Evolutionary conservation across 35 echinoderm and acorn worm genomes (phyloP), one percentile per base, ranked within the genome.

Genomic region (Heliocidaris tuberculata): DNA sequence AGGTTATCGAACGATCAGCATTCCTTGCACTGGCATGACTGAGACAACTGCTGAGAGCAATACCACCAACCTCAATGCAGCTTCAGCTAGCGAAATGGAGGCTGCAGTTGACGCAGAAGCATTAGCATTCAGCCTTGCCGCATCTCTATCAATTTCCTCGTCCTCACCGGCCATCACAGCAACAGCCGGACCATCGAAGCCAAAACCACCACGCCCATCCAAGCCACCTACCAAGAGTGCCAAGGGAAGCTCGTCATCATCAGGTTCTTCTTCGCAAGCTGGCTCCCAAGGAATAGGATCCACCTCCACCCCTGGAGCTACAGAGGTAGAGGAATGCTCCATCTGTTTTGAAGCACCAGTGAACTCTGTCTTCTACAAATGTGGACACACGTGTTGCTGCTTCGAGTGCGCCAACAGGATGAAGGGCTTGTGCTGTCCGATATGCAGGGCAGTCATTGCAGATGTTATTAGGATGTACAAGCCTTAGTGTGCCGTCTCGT

Each of bases 301-400:
- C 5, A 15, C 87, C 15, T 29, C 70, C 10, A 16, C 87, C 17
- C 15, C 29, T 0, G 91, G 16, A 49, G 48, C 29, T 13, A 16
- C 47, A 15, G 91, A 93, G 13, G 91, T 96, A 11, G 90, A 93
- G 32, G 98, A 99, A 88, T 99, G 98, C 86, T 95, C 96, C n/a
- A 95, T 99, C 27, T 99, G 98, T 86, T 97, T 99, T 96, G 98
- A 99, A 91, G 96, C 94, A 56, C 48, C 93, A 12, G 94, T 95
- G 17, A 95, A 97, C 94, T 95, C 98, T 5, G 98, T 96, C 24
- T 99, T 99, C 65, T 99, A 99, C 59, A 97, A 97, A 48, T 99
- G 98, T 30, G 98, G 98, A 71, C 98, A 99, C 85, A 60, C 92
- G 19, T 99, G 98, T 93, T 95, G 96, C 49, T 99, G 98, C 93